phyloP scores from a whole-genome alignment of 2,113 vertebrate species.

The Monarcha castaneiventris region DNA sequence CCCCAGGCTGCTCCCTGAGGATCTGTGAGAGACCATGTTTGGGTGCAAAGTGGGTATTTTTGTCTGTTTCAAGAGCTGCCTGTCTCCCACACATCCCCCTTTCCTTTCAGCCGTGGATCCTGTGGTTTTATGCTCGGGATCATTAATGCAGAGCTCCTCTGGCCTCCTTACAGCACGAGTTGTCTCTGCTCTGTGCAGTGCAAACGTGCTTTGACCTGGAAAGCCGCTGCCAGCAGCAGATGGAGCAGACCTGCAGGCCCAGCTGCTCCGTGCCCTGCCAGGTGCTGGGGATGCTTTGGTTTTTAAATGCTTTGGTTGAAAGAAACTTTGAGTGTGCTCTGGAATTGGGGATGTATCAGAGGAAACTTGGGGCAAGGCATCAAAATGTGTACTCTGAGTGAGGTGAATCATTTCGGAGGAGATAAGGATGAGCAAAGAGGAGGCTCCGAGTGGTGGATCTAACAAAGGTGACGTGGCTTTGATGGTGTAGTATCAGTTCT shows the following conservation, averaged over 20 bases:
- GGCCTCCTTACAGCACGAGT: neutral
- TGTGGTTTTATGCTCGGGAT: neutral
- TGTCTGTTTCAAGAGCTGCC: neutral
- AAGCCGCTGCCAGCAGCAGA: neutral
- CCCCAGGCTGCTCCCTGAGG: neutral
- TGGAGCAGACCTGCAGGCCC: constrained; percentile 24
- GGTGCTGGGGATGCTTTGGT: constrained; percentile 19
- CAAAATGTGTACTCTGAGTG: neutral
- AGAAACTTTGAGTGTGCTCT: neutral
- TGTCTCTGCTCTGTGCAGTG: neutral
- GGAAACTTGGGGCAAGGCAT: neutral
- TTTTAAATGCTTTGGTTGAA: constrained; percentile 12
- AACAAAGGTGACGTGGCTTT: neutral
- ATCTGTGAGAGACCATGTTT: accelerated
- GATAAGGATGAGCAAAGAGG: neutral
- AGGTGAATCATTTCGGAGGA: neutral
- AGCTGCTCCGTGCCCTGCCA: neutral
- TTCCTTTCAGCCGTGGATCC: neutral
- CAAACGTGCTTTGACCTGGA: neutral
- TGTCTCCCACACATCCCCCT: neutral
- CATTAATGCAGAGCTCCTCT: neutral
- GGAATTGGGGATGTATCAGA: neutral
- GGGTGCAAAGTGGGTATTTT: neutral
- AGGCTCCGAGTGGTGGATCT: neutral
- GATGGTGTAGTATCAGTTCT: neutral